Base-by-base conservation (phyloP, 2,888 invertebrate species). In the Fragum whitleyi region DNA sequence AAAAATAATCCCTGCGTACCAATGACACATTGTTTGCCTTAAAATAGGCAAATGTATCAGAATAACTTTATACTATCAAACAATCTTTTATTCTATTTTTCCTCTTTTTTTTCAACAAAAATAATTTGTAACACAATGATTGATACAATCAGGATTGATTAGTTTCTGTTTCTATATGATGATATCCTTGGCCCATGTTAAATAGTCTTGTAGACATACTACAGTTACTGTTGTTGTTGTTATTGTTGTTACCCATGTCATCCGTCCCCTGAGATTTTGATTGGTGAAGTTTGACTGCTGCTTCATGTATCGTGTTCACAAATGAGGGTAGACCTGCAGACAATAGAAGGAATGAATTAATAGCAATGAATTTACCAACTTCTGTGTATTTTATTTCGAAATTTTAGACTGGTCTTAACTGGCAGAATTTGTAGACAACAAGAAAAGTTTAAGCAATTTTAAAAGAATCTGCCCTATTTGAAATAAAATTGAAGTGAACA, bases 251-350 rank as follows among this genome's bases (percentile, higher is more conserved):
- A 14, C 16, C 65, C 32, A 42, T 14, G 7, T 21, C 23, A 0
- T 6, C 42, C 2, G 19, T 16, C 2, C 47, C 47, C 47, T 47
- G 47, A 47, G 19, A 9, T 36, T 65, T 65, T 23, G 67, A 57
- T 19, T 88, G 83, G 26, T 91, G 81, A 2, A 92, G 87, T 9
- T 85, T 77, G 72, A 89, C 87, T 2, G 94, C 94, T 62, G 94
- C 94, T 57, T 88, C 83, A 82, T 94, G 94, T 28, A 94, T 86
- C 59, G 92, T 92, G 42, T 94, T 92, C 14, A 94, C 92, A 89
- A 94, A 94, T 51, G 92, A 92, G n/a, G 94, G 94, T 21, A 94
- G 91, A 71, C 94, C 94, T 93, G 75, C 19, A 86, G 85, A 21
- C 3, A 68, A 74, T 28, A 73, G 21, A 67, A 29, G 36, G 67